phyloP scores from a whole-genome alignment of 1,140 invertebrate genomes.

The Lutraria rhynchaena region DNA sequence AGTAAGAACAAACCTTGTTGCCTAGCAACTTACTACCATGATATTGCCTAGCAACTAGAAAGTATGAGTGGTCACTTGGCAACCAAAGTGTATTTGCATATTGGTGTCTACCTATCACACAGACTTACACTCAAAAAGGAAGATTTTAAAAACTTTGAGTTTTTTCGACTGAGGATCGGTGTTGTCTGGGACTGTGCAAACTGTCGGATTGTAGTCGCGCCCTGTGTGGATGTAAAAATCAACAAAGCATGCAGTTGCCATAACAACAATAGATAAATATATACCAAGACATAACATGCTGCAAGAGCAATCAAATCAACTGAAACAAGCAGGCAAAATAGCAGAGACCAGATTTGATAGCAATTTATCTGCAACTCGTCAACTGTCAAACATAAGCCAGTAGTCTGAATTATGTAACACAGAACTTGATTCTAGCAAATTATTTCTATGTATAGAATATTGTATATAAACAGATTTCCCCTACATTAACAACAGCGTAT shows the following conservation, averaged over 20 bases:
- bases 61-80: not conserved
- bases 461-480: too few relatives aligned
- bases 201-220: constrained; percentile 62
- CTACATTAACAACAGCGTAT: too few relatives aligned
- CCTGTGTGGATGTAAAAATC: constrained; percentile 56
- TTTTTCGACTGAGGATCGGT: constrained; percentile 78
- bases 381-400: too few relatives aligned
- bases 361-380: too few relatives aligned
- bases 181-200: constrained; percentile 69
- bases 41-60: too few relatives aligned
- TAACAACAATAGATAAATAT: constrained; percentile 39
- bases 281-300: constrained; percentile 31
- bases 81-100: constrained; percentile 27
- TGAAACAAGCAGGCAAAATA: not conserved
- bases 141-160: constrained; percentile 79
- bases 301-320: constrained; percentile 7
- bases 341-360: too few relatives aligned
- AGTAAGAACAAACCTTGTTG: too few relatives aligned
- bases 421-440: too few relatives aligned
- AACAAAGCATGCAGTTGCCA: constrained; percentile 64
- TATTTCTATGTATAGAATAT: too few relatives aligned
- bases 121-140: constrained; percentile 79
- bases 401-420: too few relatives aligned
- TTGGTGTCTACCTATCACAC: constrained; percentile 32
- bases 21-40: too few relatives aligned